Evolutionary conservation across 2,797 vertebrate species (phyloP), one percentile per base, ranked within the genome.

Genomic region (Cynopterus sphinx): DNA sequence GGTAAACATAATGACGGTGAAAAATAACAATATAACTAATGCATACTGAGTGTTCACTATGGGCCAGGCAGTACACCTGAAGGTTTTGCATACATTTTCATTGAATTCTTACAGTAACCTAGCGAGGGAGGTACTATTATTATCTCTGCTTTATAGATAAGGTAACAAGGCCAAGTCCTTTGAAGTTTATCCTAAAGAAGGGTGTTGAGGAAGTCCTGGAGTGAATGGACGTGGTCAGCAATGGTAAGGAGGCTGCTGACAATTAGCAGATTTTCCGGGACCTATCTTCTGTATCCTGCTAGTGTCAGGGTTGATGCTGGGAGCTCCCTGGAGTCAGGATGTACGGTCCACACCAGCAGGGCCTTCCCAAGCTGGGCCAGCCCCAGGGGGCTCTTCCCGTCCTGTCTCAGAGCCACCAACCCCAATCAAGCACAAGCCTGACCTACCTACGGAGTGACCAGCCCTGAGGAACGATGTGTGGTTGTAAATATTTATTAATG

Each of bases 201-300:
- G n/a, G 24, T 43, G 51, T 41, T 0, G 1, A 96, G 94, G 94
- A 97, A 91, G 70, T 96, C 49, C 83, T 79, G 74, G 68, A 93
- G 28, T 9, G 16, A 24, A 31, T 6, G 63, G 59, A 26, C 2
- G 6, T 9, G 17, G n/a, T 28, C 63, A 46, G 75, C 79, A 57
- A 31, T 0, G 31, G 61, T 36, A 68, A 59, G 74, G 61, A 41
- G 74, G 39, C 7, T 3, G 22, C 6, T 2, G 46, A 43, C 87
- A 28, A 24, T 26, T 16, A 26, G 65, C 21, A 19, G 75, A 61
- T 68, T 92, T 87, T 83, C 95, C 67, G 51, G 84, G 90, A 77
- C 5, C 16, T 21, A 67, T 33, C 46, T 0, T 33, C 53, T 0
- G 0, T 61, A 92, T 90, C 95, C 91, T 91, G 87, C 53, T 43